Base-by-base conservation (phyloP, 2,888 invertebrate species). In the Mesochorus sp. region DNA sequence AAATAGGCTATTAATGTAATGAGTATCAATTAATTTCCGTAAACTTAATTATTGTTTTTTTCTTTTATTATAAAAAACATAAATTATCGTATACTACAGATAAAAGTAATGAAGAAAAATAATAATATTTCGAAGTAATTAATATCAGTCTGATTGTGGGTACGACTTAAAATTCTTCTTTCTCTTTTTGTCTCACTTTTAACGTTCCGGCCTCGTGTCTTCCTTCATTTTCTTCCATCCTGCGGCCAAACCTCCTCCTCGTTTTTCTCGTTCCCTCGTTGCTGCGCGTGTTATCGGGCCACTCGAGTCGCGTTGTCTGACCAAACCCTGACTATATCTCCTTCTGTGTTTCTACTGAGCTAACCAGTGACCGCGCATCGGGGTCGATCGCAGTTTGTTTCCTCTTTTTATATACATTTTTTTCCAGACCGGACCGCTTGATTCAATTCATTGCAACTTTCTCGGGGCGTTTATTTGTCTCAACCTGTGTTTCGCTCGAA, bases 261-360 rank as follows among this genome's bases (percentile, higher is more conserved):
- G 24, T 59, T 64, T 42, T 66, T 68, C 67, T 47, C 51, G 14
- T 42, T 66, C 24, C 37, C 3, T 31, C 1, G 26, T 14, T 12
- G 42, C 19, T 12, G 28, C 44, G 53, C 53, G 76, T 51, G 59
- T 62, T 68, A 70, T 39, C 53, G 37, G 49, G 51, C 44, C 66
- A 71, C 76, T 71, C 57, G 37, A 66, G 44, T 53, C n/a, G n/a
- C n/a, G n/a, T n/a, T 66, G 72, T 77, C 72, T 62, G 61, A 77
- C 49, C 28, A 73, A 77, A 62, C 55, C 28, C 34, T 17, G 61
- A 66, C 61, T 37, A 37, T 53, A 24, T 76, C 62, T 66, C 24
- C 53, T 71, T 47, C 47, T 59, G 61, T 37, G 61, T 66, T 66
- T 67, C 55, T 44, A 37, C 66, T 53, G 19, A 70, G 6, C 62